Evolutionary conservation across 2,113 vertebrate species (phyloP), one percentile per base, ranked within the genome.

Genomic region (Gambusia affinis): DNA sequence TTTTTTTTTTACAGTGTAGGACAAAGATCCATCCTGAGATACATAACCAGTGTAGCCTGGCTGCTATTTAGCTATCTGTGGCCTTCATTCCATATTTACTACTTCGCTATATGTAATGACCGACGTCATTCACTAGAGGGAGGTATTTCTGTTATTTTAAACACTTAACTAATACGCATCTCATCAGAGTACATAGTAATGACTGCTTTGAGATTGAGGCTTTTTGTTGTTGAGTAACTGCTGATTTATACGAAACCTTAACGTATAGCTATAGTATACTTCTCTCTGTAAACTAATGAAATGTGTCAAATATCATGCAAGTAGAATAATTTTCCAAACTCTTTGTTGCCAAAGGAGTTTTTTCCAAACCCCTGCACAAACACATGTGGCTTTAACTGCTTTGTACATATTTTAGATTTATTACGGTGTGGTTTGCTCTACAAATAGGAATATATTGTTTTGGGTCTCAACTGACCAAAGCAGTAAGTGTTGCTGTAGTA

Each of bases 111-210:
- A 75, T 86, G 82, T 85, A 72, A 80, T 82, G 62, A 76, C 65
- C 69, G 24, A 78, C 28, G 11, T 73, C 24, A 30, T 51, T 77
- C 87, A 86, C 79, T 86, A 83, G 85, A 90, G 81, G 83, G 22
- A 85, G 82, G 86, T 87, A 60, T 76, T 84, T 71, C 66, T 80
- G 54, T 63, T 35, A 64, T 24, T 75, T 27, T 29, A 17, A 33
- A 47, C 44, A 19, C 29, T 24, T 0, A 12, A 62, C 69, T 31
- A 72, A 15, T 72, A 61, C 60, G 47, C 63, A 72, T 37, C 54
- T 69, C 30, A 30, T n/a, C 51, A 33, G 51, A 67, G 30, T 12
- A 70, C 47, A 76, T 22, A 73, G 47, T 24, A 78, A 39, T 51
- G 51, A 27, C 71, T 61, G 29, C 65, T 81, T 73, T 31, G 60